Conservation (phyloP, 2,797 vertebrate genomes). For the Sebastes umbrosus region DNA sequence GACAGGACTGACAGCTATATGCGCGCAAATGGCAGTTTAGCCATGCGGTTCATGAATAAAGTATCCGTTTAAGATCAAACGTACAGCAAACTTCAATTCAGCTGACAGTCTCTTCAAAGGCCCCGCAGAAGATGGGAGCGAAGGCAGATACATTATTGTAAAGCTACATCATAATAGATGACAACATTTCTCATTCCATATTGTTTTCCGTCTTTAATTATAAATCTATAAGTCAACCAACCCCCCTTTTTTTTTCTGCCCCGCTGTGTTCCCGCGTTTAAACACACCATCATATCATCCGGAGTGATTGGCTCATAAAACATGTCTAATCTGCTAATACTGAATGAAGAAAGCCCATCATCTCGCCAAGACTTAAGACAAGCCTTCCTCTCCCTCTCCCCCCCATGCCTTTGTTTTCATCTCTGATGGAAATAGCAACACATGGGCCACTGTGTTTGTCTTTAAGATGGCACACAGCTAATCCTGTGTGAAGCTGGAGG, state of each 20-base stretch:
- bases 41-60: constrained; percentile 68
- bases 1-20: constrained; percentile 43
- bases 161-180: constrained; percentile 30
- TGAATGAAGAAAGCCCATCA: constrained; percentile 74
- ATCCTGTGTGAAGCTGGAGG: constrained; percentile 80
- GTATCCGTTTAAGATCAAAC: constrained; percentile 70
- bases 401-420: constrained; percentile 62
- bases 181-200: constrained; percentile 47
- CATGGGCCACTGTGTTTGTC: constrained; percentile 74
- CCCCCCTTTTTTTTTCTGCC: constrained; percentile 5
- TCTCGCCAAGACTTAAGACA: constrained; percentile 67
- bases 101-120: constrained; percentile 66
- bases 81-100: constrained; percentile 44
- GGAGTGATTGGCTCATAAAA: constrained; percentile 72
- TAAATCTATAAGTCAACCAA: constrained; percentile 63
- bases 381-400: constrained; percentile 37
- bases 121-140: constrained; percentile 26
- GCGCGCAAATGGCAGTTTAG: constrained; percentile 58
- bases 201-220: constrained; percentile 70
- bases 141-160: constrained; percentile 37
- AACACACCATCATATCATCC: constrained; percentile 53
- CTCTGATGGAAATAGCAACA: constrained; percentile 79
- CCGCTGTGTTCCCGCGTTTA: constrained; percentile 30
- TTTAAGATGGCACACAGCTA: constrained; percentile 75
- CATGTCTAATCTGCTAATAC: constrained; percentile 79